These are phyloP conservation scores for Colletes gigas DNA, from an alignment of 1,140 invertebrate genomes.

Conservation along the genomic window DNA sequence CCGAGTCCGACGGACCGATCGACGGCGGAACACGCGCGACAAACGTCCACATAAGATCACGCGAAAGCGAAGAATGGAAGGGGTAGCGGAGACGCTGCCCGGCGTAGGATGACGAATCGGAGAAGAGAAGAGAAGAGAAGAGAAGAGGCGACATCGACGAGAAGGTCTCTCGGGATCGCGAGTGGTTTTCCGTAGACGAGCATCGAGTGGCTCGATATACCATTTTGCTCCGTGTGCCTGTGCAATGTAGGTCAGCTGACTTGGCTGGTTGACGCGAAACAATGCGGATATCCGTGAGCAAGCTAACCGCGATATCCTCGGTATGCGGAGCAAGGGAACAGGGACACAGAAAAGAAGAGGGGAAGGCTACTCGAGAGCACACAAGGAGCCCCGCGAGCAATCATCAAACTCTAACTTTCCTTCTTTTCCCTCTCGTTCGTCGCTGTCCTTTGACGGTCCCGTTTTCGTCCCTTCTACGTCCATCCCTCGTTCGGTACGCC, in stretches of 20 bases:
- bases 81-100: neutral
- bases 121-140: neutral
- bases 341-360: neutral
- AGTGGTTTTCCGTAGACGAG: constrained; percentile 62
- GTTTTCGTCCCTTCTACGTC: neutral
- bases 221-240: constrained; percentile 41
- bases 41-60: no score
- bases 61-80: neutral
- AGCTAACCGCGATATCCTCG: constrained; percentile 49
- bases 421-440: neutral
- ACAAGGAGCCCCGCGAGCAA: constrained; percentile 12
- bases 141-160: constrained; percentile 24
- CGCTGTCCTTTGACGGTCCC: neutral
- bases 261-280: constrained; percentile 71
- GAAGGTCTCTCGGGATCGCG: constrained; percentile 10
- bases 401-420: constrained; percentile 15
- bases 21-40: no score
- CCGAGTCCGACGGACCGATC: neutral
- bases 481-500: neutral
- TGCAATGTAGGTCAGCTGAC: constrained; percentile 72
- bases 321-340: neutral
- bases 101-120: neutral
- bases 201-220: constrained; percentile 62
- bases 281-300: constrained; percentile 71
- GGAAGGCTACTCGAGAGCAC: constrained; percentile 23